Percentiles rank a stretch among this genome's conserved stretches.
These are phyloP conservation scores for Mormoops blainvillei DNA, from an alignment of 2,113 vertebrate genomes.

Conservation along the genomic window DNA sequence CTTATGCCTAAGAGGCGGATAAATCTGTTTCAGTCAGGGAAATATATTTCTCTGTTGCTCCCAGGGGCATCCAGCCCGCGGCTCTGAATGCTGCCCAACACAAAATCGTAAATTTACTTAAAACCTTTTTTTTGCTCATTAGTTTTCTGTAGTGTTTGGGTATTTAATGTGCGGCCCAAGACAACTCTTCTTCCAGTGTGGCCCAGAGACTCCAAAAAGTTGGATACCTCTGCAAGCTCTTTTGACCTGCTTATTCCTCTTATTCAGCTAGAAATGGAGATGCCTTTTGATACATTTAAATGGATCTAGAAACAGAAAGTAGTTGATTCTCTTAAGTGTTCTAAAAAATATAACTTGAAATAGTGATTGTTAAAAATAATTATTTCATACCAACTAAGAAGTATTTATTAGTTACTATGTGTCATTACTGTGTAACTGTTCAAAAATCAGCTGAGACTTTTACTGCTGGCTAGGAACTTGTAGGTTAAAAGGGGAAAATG, in stretches of 20 bases:
- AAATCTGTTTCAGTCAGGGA: background rate
- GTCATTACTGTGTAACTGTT: background rate
- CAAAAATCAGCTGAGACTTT: background rate
- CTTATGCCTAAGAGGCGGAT: background rate
- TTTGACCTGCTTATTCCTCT: background rate
- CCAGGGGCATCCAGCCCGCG: too few relatives aligned
- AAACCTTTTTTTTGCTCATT: too few relatives aligned
- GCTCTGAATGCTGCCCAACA: too few relatives aligned
- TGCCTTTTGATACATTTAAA: background rate
- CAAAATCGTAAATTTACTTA: too few relatives aligned
- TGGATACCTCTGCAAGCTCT: background rate
- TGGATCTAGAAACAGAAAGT: background rate
- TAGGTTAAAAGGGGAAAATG: background rate
- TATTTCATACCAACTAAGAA: background rate
- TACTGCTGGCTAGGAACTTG: background rate
- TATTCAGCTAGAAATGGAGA: background rate
- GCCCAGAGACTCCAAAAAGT: too few relatives aligned
- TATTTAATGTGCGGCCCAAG: too few relatives aligned
- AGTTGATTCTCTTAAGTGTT: background rate
- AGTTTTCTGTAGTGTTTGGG: too few relatives aligned
- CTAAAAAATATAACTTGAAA: background rate
- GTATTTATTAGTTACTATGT: background rate
- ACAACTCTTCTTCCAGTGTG: too few relatives aligned
- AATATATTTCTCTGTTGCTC: background rate
- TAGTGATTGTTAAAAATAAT: conserved; percentile 9